phyloP scores from a whole-genome alignment of 2,797 vertebrate species.

The Nannoperca obscura region DNA sequence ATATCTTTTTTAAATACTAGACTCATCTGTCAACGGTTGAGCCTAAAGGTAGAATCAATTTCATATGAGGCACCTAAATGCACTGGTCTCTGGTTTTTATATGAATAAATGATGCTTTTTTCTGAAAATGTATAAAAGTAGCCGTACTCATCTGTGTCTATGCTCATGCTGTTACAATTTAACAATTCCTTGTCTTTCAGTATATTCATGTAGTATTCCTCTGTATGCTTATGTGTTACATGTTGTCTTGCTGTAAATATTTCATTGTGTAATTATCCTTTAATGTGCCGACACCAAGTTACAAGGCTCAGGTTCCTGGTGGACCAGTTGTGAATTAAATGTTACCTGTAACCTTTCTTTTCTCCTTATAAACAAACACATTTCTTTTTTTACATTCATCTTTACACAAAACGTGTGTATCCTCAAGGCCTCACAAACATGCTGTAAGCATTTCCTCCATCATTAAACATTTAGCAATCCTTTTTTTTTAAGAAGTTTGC shows the following conservation, averaged over 20 bases:
- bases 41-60: not conserved
- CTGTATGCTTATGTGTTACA: not conserved
- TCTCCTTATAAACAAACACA: not conserved
- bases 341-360: not conserved
- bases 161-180: not conserved
- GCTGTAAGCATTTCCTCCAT: not conserved
- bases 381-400: not conserved
- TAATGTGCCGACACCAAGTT: not conserved
- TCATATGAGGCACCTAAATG: not conserved
- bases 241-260: not conserved
- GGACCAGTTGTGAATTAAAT: not conserved
- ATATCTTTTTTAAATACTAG: not conserved
- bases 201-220: not conserved
- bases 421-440: not conserved
- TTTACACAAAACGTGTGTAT: not conserved
- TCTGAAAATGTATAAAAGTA: not conserved
- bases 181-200: not conserved
- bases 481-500: not conserved
- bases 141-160: not conserved
- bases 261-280: slow-evolving; percentile 3
- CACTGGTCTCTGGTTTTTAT: no score
- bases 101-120: no score
- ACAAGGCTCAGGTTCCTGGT: not conserved
- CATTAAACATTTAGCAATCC: not conserved
- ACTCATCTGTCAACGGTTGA: not conserved